phyloP scores from a whole-genome alignment of 2,797 vertebrate genomes.

The Eidolon dupreanum region DNA sequence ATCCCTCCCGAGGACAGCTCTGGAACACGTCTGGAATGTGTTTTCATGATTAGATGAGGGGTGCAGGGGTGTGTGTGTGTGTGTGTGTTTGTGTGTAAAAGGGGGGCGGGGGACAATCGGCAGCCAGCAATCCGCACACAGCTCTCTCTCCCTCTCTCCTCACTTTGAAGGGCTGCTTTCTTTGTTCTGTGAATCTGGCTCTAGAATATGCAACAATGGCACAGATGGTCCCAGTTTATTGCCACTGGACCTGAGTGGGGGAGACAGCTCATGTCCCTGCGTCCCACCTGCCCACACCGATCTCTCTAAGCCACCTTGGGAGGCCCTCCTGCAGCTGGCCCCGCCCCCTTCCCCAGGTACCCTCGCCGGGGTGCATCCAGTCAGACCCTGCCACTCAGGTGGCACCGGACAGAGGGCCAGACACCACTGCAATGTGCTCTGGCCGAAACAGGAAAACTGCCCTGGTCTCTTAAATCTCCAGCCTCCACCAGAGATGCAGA shows the following conservation, averaged over 20 bases:
- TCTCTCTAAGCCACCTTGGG: background rate
- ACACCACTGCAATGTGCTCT: background rate
- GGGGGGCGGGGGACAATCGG: too few species aligned
- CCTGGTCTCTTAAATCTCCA: background rate
- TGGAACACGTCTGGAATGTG: slow-evolving; percentile 27
- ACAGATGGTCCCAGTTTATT: slow-evolving; percentile 38
- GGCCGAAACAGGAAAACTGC: background rate
- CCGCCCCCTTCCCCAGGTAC: fast-evolving
- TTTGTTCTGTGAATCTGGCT: slow-evolving; percentile 53
- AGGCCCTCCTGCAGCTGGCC: background rate
- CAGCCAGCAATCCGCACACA: too few species aligned
- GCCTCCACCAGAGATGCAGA: background rate
- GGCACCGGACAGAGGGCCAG: background rate
- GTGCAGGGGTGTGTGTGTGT: too few species aligned
- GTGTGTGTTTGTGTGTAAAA: too few species aligned
- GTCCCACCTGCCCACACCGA: background rate
- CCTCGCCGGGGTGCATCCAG: background rate
- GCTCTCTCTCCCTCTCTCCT: background rate
- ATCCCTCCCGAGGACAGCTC: background rate
- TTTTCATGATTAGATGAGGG: background rate
- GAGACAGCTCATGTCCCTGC: background rate
- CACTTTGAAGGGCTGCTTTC: slow-evolving; percentile 51
- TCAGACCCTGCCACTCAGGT: background rate
- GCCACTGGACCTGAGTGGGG: background rate
- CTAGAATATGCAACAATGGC: slow-evolving; percentile 18